Evolutionary conservation across 2,888 invertebrate species (phyloP).

Genomic region (Steromphala cineraria): DNA sequence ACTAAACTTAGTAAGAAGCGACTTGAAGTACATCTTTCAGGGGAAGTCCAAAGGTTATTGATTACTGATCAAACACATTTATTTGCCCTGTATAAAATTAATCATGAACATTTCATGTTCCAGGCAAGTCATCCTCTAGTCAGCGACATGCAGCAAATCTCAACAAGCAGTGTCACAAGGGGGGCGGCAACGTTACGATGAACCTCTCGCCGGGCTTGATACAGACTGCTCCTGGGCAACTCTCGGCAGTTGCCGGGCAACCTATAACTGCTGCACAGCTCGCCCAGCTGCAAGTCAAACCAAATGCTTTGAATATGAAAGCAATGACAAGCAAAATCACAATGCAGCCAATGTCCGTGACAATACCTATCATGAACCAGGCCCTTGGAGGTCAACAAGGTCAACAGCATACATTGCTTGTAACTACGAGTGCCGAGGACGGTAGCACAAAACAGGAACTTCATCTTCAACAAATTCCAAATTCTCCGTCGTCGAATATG

Average conservation of each 20-base stretch:
- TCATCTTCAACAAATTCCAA: constrained; percentile 48
- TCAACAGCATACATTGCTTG: constrained; percentile 52
- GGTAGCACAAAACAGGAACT: constrained; percentile 44
- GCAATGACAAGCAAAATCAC: constrained; percentile 54
- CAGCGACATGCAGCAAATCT: neutral
- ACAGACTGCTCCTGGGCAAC: neutral
- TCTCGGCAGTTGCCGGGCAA: constrained; percentile 37
- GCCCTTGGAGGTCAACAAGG: constrained; percentile 38
- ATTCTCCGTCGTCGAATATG: constrained; percentile 42
- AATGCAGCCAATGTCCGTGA: constrained; percentile 62
- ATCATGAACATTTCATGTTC: neutral
- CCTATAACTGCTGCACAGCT: constrained; percentile 50
- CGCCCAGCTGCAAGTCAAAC: constrained; percentile 56
- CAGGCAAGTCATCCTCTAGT: constrained; percentile 1
- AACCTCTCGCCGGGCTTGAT: neutral
- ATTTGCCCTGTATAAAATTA: neutral
- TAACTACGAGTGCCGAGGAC: constrained; percentile 47
- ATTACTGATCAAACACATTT: no score
- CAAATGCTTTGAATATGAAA: constrained; percentile 46
- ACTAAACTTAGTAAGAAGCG: no score
- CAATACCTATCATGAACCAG: constrained; percentile 54
- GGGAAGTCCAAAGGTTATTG: no score
- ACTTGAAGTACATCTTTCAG: no score
- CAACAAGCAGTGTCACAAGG: neutral
- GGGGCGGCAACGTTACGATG: neutral